phyloP scores from a whole-genome alignment of 2,797 vertebrate genomes.

The Sebastes cheni region DNA sequence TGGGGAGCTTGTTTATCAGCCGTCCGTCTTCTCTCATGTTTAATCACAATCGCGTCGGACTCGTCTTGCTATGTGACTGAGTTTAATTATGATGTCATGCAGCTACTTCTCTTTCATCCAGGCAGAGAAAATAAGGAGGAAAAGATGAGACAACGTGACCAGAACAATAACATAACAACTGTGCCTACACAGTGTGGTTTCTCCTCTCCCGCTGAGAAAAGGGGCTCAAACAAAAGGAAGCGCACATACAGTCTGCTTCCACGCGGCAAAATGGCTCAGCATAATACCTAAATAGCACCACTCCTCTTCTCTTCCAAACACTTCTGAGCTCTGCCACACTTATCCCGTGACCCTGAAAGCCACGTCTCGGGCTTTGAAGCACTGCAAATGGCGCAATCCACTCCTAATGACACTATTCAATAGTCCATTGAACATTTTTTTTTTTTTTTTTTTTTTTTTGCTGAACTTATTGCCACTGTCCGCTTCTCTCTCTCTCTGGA shows the following conservation, averaged over 20 bases:
- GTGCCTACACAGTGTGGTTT: neutral
- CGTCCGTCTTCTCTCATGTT: conserved; percentile 44
- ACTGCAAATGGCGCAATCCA: conserved; percentile 34
- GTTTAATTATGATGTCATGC: conserved; percentile 53
- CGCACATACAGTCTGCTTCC: neutral
- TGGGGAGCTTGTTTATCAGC: conserved; percentile 51
- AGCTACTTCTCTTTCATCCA: conserved; percentile 1
- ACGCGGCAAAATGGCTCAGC: neutral
- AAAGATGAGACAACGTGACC: conserved; percentile 1
- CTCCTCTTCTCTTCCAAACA: conserved; percentile 28
- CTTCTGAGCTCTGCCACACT: conserved; percentile 32
- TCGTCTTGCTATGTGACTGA: conserved; percentile 3
- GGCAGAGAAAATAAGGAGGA: neutral
- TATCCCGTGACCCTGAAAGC: conserved; percentile 50
- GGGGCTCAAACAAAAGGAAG: conserved; percentile 16
- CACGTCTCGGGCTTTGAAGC: conserved; percentile 42
- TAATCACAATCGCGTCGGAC: conserved; percentile 56
- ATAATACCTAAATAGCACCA: conserved; percentile 41
- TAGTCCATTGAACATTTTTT: conserved; percentile 44
- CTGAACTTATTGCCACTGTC: conserved; percentile 28
- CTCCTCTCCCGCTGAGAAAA: conserved; percentile 13
- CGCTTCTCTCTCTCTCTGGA: conserved; percentile 7
- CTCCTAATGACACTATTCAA: conserved; percentile 50
- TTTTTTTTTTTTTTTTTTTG: conserved; percentile 12
- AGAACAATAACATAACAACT: conserved; percentile 17